Evolutionary conservation across 30 jellyfish, hydroid and myxozoan genomes (phyloP).

Genomic region (Morbakka virulenta): DNA sequence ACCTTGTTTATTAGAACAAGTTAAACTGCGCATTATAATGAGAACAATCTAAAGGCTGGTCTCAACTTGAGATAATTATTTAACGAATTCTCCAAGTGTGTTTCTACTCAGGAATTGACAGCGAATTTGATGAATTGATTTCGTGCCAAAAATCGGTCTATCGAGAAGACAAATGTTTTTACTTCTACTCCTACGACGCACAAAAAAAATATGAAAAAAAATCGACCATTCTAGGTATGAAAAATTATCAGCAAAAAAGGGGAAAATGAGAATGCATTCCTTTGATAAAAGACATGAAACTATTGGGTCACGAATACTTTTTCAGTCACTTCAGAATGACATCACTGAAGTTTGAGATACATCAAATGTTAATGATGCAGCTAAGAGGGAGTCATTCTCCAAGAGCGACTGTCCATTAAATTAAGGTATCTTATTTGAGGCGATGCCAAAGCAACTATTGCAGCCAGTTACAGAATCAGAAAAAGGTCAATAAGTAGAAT

Average conservation of each 20-base stretch:
- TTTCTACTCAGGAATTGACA: background rate
- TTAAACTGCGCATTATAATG: no score
- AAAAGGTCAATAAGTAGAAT: background rate
- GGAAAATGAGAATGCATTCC: background rate
- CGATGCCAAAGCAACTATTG: background rate
- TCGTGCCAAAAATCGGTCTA: background rate
- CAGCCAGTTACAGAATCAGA: background rate
- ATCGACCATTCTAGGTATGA: background rate
- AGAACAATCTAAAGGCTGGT: background rate
- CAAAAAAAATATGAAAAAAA: no score
- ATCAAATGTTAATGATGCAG: background rate
- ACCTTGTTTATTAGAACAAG: no score
- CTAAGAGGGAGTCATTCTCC: background rate
- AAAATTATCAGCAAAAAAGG: background rate
- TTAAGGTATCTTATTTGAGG: background rate
- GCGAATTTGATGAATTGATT: background rate
- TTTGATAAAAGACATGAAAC: background rate
- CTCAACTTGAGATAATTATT: background rate
- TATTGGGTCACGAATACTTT: background rate
- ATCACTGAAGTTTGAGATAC: background rate
- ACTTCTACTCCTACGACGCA: background rate
- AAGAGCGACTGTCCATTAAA: background rate
- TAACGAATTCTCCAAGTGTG: background rate
- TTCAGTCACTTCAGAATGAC: background rate
- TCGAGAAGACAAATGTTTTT: background rate